A percentile compares a stretch with the other conserved stretches of the same genome.
These are phyloP conservation scores for Napeogenes inachia DNA, from an alignment of 2,888 invertebrate species.

Conservation along the genomic window DNA sequence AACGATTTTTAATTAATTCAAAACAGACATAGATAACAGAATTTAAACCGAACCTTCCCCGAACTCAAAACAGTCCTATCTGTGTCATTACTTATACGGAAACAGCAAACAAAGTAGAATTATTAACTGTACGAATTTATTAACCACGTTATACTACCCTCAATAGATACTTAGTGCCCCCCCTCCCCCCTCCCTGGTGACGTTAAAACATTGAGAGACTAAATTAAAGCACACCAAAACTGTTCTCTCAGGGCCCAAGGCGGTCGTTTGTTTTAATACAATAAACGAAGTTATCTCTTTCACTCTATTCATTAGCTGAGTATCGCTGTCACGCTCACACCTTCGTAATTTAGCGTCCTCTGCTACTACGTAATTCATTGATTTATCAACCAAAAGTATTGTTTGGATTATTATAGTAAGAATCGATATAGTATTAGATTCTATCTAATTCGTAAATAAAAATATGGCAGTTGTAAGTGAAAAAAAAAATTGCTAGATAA, in stretches of 20 bases:
- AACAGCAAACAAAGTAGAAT: conserved; percentile 50
- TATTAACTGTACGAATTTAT: conserved; percentile 69
- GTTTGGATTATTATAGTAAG: no score
- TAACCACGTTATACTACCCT: conserved; percentile 67
- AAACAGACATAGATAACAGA: no score
- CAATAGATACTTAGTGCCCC: conserved; percentile 71
- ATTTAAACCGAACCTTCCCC: conserved; percentile 6
- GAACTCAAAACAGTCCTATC: conserved; percentile 21
- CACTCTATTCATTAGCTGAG: conserved; percentile 49
- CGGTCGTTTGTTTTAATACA: conserved; percentile 77
- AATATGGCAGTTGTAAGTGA: no score
- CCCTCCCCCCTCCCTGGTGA: conserved; percentile 48
- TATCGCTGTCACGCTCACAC: conserved; percentile 48
- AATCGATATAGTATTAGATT: no score
- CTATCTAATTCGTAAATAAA: no score
- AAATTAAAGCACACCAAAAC: conserved; percentile 77
- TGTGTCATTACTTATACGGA: conserved; percentile 35
- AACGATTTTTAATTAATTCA: no score
- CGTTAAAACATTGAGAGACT: conserved; percentile 75
- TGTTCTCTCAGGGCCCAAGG: conserved; percentile 73
- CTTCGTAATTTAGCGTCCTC: conserved; percentile 60
- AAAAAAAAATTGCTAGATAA: no score
- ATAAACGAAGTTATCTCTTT: conserved; percentile 66
- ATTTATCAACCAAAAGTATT: conserved; percentile 28
- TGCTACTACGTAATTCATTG: conserved; percentile 45